Conservation (phyloP, 2,888 invertebrate genomes). For the Meloe dianella region DNA sequence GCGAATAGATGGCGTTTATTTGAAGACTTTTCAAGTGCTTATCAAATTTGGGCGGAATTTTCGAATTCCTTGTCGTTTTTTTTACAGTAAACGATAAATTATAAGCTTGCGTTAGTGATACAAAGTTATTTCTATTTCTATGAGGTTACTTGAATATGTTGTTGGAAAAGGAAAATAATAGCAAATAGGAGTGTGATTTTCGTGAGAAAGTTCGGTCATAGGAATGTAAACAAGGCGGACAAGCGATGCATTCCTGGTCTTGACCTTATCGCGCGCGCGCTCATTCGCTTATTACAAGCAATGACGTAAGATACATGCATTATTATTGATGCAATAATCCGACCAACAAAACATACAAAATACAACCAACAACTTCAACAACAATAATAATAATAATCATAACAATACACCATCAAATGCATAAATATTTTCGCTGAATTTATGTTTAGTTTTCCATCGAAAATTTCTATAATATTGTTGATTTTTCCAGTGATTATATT, state of each 20-base stretch:
- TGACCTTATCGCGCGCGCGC: conserved; percentile 39
- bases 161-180: neutral
- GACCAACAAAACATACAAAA: neutral
- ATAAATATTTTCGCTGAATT: neutral
- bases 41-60: too few species aligned
- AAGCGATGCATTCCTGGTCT: conserved; percentile 40
- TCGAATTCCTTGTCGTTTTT: too few species aligned
- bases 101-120: too few species aligned
- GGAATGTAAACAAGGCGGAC: conserved; percentile 39
- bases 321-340: conserved; percentile 28
- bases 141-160: neutral
- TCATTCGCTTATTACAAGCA: conserved; percentile 36
- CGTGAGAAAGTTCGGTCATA: conserved; percentile 41
- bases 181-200: conserved; percentile 14
- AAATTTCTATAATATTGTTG: neutral
- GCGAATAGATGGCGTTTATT: too few species aligned
- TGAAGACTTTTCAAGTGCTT: too few species aligned
- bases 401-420: neutral
- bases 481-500: neutral
- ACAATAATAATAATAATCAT: neutral
- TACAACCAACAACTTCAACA: neutral
- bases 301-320: conserved; percentile 41
- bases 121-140: too few species aligned
- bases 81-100: too few species aligned
- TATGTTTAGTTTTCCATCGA: neutral